Percentiles rank a stretch among this genome's conserved stretches.
Evolutionary conservation across 2,113 vertebrate genomes (phyloP).

Genomic region (Trichechus manatus): DNA sequence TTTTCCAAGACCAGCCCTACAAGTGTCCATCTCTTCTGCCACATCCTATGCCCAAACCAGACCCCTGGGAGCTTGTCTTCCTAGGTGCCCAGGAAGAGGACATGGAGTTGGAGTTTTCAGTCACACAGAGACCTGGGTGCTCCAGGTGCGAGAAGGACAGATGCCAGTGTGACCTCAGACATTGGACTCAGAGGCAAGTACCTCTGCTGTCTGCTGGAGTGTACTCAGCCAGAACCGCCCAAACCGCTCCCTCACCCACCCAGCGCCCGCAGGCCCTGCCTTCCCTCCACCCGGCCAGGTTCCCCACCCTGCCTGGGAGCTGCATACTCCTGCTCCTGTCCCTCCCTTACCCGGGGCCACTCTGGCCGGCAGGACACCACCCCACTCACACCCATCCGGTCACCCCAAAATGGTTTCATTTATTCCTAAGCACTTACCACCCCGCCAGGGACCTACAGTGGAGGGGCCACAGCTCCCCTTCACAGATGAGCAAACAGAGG

Average conservation of each 20-base stretch:
- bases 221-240: too few relatives aligned
- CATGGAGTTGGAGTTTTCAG: fast-evolving
- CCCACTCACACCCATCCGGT: fast-evolving
- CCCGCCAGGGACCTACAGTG: fast-evolving
- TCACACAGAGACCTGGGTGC: background rate
- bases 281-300: too few relatives aligned
- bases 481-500: background rate
- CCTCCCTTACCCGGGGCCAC: fast-evolving
- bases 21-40: too few relatives aligned
- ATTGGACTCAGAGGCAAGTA: background rate
- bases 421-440: background rate
- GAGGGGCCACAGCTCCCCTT: background rate
- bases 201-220: too few relatives aligned
- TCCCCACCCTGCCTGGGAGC: fast-evolving
- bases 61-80: background rate
- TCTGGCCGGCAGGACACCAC: too few relatives aligned
- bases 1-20: too few relatives aligned
- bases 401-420: fast-evolving
- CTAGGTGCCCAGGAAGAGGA: background rate
- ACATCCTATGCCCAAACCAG: too few relatives aligned
- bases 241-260: too few relatives aligned
- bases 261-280: too few relatives aligned
- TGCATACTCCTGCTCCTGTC: background rate
- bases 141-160: too few relatives aligned
- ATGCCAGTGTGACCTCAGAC: fast-evolving